Base-by-base conservation (phyloP, 2,888 invertebrate species). In the Athripsodes cinereus region DNA sequence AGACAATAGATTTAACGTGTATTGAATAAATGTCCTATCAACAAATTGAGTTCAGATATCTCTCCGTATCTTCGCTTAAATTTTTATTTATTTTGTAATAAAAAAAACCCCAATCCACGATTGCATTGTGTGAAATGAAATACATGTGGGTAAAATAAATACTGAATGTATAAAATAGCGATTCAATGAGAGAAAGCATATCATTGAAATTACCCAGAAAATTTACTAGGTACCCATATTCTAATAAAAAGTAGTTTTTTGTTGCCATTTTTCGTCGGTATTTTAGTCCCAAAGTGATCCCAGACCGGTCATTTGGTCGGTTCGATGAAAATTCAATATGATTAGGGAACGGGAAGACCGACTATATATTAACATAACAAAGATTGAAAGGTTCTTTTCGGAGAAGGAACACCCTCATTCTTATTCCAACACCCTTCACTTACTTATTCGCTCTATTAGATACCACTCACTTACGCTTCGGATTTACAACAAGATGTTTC, bases 281-380 rank as follows among this genome's bases (percentile, higher is more conserved):
- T 40, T 16, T 3, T 5, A 40, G 26, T 26, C 16, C 40, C 40
- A 40, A 40, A 40, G 40, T 40, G 40, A n/a, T 40, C 40, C 40
- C 40, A 40, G 40, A 40, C 40, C 40, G 40, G 40, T 40, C 40
- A 40, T 40, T 40, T 13, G 16, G 40, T 13, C 40, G 40, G 40
- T 40, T 40, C n/a, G 40, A 40, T 40, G 40, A 40, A 40, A 40
- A 40, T 40, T 40, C 40, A 40, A 40, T 40, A 40, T 40, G 40
- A 40, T 40, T 40, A 40, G 40, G 13, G 40, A 40, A n/a, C 13
- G 40, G 40, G n/a, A 8, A 16, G 5, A 40, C 16, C 40, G 40
- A 13, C 40, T 40, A 3, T 40, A 40, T 40, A 40, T 40, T 40
- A 40, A 40, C 40, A 40, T 40, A 40, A 40, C 40, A 40, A 40